Conservation (phyloP, 2,113 vertebrate genomes). For the Daboia siamensis region DNA sequence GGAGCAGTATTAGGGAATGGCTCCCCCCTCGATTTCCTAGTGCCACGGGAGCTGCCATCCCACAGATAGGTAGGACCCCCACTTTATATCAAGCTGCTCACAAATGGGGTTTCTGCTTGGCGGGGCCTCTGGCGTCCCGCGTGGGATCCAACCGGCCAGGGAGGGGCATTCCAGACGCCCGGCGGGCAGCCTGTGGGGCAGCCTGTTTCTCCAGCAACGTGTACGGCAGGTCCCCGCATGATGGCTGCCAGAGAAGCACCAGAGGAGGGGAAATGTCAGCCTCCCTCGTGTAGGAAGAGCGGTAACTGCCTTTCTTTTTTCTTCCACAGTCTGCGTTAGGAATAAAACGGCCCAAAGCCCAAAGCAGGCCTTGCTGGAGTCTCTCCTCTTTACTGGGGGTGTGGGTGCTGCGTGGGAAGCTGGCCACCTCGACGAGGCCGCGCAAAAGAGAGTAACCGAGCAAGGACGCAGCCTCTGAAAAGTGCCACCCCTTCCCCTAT, state of each 20-base stretch:
- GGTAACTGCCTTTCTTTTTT: slow-evolving; percentile 80
- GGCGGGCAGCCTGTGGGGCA: too few species aligned
- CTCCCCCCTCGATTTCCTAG: neutral
- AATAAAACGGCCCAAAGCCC: slow-evolving; percentile 49
- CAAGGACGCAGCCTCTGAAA: slow-evolving; percentile 69
- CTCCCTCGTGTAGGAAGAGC: slow-evolving; percentile 65
- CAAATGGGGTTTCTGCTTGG: neutral
- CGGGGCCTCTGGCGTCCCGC: neutral
- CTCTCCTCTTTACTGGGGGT: slow-evolving; percentile 78
- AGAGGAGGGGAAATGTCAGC: slow-evolving; percentile 28
- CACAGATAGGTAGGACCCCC: neutral
- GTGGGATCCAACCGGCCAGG: neutral
- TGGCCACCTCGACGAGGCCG: slow-evolving; percentile 72
- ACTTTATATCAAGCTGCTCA: neutral
- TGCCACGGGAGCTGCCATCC: neutral
- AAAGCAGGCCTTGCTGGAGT: slow-evolving; percentile 77
- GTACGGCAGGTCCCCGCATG: neutral
- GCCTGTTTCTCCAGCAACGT: neutral
- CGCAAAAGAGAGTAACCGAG: slow-evolving; percentile 69
- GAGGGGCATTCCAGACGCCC: neutral
- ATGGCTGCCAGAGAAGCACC: neutral
- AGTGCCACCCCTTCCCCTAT: slow-evolving; percentile 46
- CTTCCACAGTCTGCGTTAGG: slow-evolving; percentile 87
- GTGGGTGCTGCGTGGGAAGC: slow-evolving; percentile 78
- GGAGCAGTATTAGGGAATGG: neutral